These are phyloP conservation scores for Leptinotarsa defecta DNA, from an alignment of 1,140 invertebrate species.

Conservation along the genomic window DNA sequence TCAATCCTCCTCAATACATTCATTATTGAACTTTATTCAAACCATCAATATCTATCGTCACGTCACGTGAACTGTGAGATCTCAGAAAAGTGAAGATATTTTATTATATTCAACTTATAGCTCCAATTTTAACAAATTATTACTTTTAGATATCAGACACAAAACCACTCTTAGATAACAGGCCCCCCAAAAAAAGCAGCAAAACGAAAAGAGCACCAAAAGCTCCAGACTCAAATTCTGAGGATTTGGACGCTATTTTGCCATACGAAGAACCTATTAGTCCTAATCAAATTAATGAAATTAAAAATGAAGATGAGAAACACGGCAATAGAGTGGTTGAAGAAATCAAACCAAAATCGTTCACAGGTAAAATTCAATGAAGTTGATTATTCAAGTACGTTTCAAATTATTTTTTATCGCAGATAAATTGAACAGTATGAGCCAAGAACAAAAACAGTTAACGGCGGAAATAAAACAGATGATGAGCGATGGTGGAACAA, in stretches of 20 bases:
- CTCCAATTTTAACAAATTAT: no score
- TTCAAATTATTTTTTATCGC: slow-evolving; percentile 12
- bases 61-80: no score
- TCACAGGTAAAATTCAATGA: slow-evolving; percentile 35
- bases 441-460: slow-evolving; percentile 53
- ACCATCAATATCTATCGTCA: no score
- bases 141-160: slow-evolving; percentile 46
- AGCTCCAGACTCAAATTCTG: slow-evolving; percentile 56
- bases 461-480: slow-evolving; percentile 54
- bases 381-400: not conserved
- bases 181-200: slow-evolving; percentile 46
- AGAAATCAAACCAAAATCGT: slow-evolving; percentile 56
- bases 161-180: slow-evolving; percentile 40
- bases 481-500: slow-evolving; percentile 47
- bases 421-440: slow-evolving; percentile 59
- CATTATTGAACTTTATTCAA: no score
- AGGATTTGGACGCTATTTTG: slow-evolving; percentile 54
- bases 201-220: slow-evolving; percentile 53
- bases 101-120: no score
- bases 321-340: slow-evolving; percentile 45
- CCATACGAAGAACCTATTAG: slow-evolving; percentile 60
- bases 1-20: no score
- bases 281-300: slow-evolving; percentile 45
- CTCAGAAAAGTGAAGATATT: no score
- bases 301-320: slow-evolving; percentile 43